Conservation (phyloP, 1,140 invertebrate genomes). For the Platorchestia sp. region DNA sequence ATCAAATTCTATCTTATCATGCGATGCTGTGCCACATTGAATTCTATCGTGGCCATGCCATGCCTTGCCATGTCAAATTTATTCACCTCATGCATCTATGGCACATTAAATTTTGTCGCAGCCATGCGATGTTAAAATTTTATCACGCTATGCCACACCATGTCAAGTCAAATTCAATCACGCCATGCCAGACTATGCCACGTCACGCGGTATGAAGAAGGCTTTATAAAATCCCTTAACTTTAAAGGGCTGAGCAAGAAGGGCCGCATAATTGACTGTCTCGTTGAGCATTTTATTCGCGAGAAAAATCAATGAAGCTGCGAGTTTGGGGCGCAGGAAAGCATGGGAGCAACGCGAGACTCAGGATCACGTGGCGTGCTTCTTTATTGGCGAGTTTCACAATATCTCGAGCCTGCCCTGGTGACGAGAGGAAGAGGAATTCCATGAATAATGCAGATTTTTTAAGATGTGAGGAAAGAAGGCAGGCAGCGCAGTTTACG, state of each 20-base stretch:
- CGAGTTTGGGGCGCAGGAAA: background rate
- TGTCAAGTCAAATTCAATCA: background rate
- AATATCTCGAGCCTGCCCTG: conserved; percentile 5
- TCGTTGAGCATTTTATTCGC: background rate
- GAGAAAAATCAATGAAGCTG: conserved; percentile 21
- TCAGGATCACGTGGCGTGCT: background rate
- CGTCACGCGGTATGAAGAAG: background rate
- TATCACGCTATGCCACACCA: too few species aligned
- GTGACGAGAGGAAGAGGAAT: conserved; percentile 52
- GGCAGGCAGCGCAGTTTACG: conserved; percentile 11
- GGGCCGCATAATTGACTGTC: conserved; percentile 30
- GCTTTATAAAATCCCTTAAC: background rate
- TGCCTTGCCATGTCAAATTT: background rate
- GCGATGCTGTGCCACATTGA: background rate
- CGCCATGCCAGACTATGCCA: background rate
- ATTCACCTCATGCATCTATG: background rate
- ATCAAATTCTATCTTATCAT: background rate
- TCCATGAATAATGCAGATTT: conserved; percentile 55
- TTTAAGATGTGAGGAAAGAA: conserved; percentile 53
- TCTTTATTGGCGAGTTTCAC: conserved; percentile 42
- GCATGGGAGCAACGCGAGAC: conserved; percentile 32
- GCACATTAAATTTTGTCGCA: too few species aligned
- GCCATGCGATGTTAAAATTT: too few species aligned
- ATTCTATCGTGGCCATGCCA: too few species aligned
- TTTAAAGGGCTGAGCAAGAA: conserved; percentile 1